Base-by-base conservation (phyloP, 2,797 vertebrate genomes). In the Harpagifer antarcticus region DNA sequence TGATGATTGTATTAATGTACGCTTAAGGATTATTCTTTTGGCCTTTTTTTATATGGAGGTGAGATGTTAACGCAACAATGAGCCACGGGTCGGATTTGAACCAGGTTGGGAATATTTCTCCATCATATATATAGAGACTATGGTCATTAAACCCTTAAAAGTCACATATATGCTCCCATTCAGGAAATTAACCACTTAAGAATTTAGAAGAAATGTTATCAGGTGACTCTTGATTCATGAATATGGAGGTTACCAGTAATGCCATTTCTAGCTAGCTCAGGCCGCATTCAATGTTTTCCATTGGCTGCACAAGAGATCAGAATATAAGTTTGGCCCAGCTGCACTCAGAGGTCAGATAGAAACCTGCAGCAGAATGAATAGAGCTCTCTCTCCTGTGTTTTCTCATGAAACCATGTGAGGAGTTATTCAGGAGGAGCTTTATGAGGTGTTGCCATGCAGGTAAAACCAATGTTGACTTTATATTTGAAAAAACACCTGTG, bases 291-390 rank as follows among this genome's bases (percentile, higher is more conserved):
- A 56, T 64, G 6, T 47, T 62, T 67, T 63, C 73, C 37, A 55
- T 40, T 70, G 58, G 63, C 76, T 37, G 42, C 55, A 7, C 57
- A 49, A 17, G 40, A 67, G n/a, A 27, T 6, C 68, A 53, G 71
- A 79, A 83, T 72, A 77, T 72, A 82, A 74, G 64, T 40, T 56
- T 56, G 13, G 53, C 19, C 55, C 75, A 67, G 82, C 45, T 63
- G 76, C 68, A 83, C 58, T 76, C 75, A 79, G 80, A 79, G 74
- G 69, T 82, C 72, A 78, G 63, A n/a, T 44, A 70, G 44, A 59
- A 65, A 74, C 16, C 14, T 17, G 16, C 49, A 48, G 54, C 48
- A 55, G 58, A 17, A 57, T 68, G 49, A 82, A 81, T 48, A 60
- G 64, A 75, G 64, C 53, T 75, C 37, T 74, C 58, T 33, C 19